phyloP scores from a whole-genome alignment of 2,113 vertebrate genomes.

The Muntiacus muntjak region DNA sequence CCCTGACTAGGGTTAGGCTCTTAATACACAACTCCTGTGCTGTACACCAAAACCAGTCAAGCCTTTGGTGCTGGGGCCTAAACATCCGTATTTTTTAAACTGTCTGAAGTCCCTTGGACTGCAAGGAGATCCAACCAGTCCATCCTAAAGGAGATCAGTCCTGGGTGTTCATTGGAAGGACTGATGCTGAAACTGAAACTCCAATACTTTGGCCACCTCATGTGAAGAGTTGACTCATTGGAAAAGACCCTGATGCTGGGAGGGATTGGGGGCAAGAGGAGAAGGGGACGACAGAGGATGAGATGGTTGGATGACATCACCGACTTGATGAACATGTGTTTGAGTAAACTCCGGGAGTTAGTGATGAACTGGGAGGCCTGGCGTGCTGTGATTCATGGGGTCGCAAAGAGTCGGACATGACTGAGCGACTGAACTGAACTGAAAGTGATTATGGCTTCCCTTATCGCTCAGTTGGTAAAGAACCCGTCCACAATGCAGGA shows the following conservation, averaged over 20 bases:
- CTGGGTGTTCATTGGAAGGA: too few species aligned
- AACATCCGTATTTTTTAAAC: background rate
- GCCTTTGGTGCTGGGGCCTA: background rate
- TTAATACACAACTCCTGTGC: background rate
- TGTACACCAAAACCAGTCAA: background rate
- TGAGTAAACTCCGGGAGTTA: background rate
- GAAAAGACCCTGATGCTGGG: too few species aligned
- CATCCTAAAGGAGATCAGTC: too few species aligned
- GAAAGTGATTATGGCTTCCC: background rate
- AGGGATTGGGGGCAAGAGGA: too few species aligned
- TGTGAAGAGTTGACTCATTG: too few species aligned
- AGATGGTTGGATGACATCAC: too few species aligned
- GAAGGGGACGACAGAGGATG: too few species aligned
- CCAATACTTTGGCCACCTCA: too few species aligned
- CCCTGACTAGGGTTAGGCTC: background rate
- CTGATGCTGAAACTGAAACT: too few species aligned
- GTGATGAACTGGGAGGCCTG: background rate
- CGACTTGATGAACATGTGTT: rapidly evolving
- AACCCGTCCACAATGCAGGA: background rate
- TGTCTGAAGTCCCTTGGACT: background rate
- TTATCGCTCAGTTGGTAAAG: background rate
- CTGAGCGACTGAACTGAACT: background rate
- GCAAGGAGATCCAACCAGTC: too few species aligned
- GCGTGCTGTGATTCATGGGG: background rate
- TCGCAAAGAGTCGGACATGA: rapidly evolving